phyloP scores from a whole-genome alignment of 2,888 invertebrate genomes.

The Pterobdella sp. region DNA sequence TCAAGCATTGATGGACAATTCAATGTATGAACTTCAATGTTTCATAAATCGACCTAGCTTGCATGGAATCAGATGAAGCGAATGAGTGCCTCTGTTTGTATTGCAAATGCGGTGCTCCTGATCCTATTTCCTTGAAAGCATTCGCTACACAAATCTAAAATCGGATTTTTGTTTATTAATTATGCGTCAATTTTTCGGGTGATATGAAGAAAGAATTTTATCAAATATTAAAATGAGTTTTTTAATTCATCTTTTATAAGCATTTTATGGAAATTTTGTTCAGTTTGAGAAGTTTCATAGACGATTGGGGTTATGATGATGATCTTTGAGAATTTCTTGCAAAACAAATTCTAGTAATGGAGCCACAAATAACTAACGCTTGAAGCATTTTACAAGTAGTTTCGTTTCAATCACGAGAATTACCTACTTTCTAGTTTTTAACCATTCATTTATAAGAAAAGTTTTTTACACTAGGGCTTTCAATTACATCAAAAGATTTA shows the following conservation, averaged over 20 bases:
- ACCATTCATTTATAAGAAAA: neutral
- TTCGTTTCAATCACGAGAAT: neutral
- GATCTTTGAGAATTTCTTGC: neutral
- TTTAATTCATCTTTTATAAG: neutral
- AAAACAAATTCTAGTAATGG: neutral
- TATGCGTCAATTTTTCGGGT: neutral
- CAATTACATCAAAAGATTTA: no score
- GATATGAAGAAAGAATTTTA: neutral
- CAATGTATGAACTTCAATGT: no score
- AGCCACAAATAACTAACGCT: neutral
- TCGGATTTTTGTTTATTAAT: neutral
- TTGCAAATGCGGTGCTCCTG: slow-evolving; percentile 29
- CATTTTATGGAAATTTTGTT: neutral
- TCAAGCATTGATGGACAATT: no score
- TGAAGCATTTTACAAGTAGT: neutral
- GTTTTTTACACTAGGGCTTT: neutral
- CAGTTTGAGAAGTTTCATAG: neutral
- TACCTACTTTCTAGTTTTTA: neutral
- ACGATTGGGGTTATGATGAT: neutral
- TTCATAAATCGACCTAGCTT: slow-evolving; percentile 26
- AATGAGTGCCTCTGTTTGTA: slow-evolving; percentile 31
- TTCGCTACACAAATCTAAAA: slow-evolving; percentile 30
- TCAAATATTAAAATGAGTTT: neutral
- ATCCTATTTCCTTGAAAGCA: slow-evolving; percentile 31
- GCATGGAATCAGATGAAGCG: slow-evolving; percentile 30